phyloP scores from a whole-genome alignment of 35 echinoderm and acorn worm genomes.

The Patiria miniata region DNA sequence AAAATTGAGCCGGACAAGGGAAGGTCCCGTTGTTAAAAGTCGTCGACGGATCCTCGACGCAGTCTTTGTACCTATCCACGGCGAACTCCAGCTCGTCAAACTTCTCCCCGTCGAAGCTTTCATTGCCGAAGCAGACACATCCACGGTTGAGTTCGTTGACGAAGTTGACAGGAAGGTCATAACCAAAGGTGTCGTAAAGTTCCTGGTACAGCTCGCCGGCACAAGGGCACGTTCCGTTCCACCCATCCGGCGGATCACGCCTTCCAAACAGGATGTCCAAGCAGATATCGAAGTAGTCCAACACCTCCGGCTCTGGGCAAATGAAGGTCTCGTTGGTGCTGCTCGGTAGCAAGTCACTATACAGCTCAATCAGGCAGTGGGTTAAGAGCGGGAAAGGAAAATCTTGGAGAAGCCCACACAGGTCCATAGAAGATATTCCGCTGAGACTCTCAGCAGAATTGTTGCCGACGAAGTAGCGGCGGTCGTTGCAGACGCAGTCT shows the following conservation, averaged over 20 bases:
- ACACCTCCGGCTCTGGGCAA: neutral
- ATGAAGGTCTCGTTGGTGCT: neutral
- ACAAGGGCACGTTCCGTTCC: neutral
- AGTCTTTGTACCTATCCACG: neutral
- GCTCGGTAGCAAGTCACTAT: neutral
- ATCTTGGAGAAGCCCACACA: neutral
- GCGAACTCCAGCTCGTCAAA: neutral
- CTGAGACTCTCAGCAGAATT: neutral
- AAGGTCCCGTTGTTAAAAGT: too few species aligned
- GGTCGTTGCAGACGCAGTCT: neutral
- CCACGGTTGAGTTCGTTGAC: neutral
- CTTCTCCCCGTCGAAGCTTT: neutral
- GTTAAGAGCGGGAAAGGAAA: neutral
- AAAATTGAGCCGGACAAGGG: too few species aligned
- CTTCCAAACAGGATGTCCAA: neutral
- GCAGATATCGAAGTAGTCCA: neutral
- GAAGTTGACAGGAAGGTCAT: neutral
- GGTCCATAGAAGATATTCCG: neutral
- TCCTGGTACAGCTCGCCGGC: neutral
- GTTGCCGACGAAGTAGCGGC: neutral
- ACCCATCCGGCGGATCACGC: neutral
- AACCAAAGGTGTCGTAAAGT: neutral
- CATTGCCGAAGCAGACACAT: neutral
- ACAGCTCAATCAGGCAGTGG: neutral
- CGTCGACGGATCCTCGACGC: neutral